Percentiles rank a stretch among this genome's conserved stretches.
Evolutionary conservation across 2,797 vertebrate genomes (phyloP).

Genomic region (Leucoraja ocellata): DNA sequence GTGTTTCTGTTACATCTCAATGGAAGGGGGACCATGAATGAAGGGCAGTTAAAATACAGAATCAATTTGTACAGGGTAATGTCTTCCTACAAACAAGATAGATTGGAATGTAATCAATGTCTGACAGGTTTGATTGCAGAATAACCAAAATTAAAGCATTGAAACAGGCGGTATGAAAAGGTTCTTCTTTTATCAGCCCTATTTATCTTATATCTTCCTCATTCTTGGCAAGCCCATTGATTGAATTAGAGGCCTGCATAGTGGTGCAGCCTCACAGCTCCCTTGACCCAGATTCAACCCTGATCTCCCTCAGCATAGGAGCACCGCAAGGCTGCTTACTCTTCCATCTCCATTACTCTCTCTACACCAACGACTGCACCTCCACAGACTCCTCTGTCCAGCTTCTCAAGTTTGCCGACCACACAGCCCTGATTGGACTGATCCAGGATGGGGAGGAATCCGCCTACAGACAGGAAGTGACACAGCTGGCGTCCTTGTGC

Average conservation of each 20-base stretch:
- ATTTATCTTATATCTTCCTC: not conserved
- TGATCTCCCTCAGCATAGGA: no score
- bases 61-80: not conserved
- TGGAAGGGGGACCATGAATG: not conserved
- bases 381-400: no score
- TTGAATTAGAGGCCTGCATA: not conserved
- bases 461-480: no score
- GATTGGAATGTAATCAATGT: not conserved
- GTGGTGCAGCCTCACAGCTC: no score
- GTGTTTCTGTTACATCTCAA: not conserved
- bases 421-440: no score
- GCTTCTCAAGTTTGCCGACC: no score
- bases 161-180: not conserved
- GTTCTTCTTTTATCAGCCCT: not conserved
- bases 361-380: no score
- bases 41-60: not conserved
- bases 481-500: no score
- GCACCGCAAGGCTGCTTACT: no score
- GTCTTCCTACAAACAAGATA: not conserved
- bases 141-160: not conserved
- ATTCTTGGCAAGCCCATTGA: not conserved
- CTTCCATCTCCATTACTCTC: no score
- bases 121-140: not conserved
- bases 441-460: no score
- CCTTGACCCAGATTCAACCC: no score